These are phyloP conservation scores for Aradophagus sp. DNA, from an alignment of 1,140 invertebrate genomes.

Conservation along the genomic window DNA sequence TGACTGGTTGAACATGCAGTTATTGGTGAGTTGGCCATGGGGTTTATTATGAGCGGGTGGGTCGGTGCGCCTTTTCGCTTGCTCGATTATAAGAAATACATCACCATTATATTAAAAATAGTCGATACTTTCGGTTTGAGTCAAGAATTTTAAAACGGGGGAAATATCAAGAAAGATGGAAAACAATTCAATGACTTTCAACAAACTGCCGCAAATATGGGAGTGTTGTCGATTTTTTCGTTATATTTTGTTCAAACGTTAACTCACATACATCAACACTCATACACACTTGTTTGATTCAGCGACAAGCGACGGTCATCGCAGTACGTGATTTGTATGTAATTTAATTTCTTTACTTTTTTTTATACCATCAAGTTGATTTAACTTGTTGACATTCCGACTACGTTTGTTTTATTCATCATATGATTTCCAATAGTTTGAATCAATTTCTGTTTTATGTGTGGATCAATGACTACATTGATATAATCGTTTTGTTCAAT, in stretches of 20 bases:
- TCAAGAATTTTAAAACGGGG: constrained; percentile 6
- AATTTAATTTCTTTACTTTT: neutral
- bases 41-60: constrained; percentile 66
- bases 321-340: too few relatives aligned
- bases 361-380: neutral
- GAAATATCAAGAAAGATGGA: constrained; percentile 5
- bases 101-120: neutral
- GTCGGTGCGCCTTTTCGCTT: constrained; percentile 71
- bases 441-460: too few relatives aligned
- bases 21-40: constrained; percentile 69
- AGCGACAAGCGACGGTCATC: too few relatives aligned
- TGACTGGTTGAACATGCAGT: constrained; percentile 48
- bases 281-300: too few relatives aligned
- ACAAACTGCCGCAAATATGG: constrained; percentile 11
- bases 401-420: too few relatives aligned
- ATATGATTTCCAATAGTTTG: too few relatives aligned
- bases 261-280: too few relatives aligned
- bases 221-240: constrained; percentile 11
- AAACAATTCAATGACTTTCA: constrained; percentile 16
- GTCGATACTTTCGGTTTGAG: constrained; percentile 43
- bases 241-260: constrained; percentile 26
- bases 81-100: constrained; percentile 40
- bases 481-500: too few relatives aligned
- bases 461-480: too few relatives aligned
- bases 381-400: too few relatives aligned